Conservation (phyloP, 1,140 invertebrate genomes). For the Cydia amplana region DNA sequence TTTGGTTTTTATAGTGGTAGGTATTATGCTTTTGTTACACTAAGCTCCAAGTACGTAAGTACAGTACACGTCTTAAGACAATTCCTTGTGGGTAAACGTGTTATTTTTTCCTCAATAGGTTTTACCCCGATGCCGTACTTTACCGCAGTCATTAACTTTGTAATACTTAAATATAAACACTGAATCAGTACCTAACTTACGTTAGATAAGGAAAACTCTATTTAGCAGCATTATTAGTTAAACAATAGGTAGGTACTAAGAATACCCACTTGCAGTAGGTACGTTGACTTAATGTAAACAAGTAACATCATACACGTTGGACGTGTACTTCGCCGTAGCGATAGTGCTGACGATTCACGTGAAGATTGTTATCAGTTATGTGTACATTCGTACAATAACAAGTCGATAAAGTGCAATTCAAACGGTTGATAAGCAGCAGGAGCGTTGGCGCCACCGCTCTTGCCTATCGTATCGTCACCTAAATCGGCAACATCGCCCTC, state of each 20-base stretch:
- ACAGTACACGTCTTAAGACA: not conserved
- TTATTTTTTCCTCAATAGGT: slow-evolving; percentile 11
- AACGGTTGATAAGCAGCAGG: slow-evolving; percentile 14
- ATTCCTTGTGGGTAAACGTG: not conserved
- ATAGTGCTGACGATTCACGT: slow-evolving; percentile 30
- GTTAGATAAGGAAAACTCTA: not conserved
- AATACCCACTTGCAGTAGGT: not conserved
- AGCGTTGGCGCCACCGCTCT: slow-evolving; percentile 7
- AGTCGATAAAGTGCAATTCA: slow-evolving; percentile 33
- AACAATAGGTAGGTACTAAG: slow-evolving; percentile 3
- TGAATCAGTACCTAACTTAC: slow-evolving; percentile 1
- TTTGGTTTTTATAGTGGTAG: too few relatives aligned
- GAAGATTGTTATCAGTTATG: slow-evolving; percentile 28
- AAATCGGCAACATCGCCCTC: not conserved
- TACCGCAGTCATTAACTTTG: not conserved
- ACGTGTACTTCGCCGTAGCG: slow-evolving; percentile 10
- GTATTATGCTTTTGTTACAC: not conserved
- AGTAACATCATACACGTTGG: slow-evolving; percentile 14
- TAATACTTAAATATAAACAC: slow-evolving; percentile 3
- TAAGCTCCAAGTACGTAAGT: not conserved
- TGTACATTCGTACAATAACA: slow-evolving; percentile 26
- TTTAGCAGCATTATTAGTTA: not conserved
- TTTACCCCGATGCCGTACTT: slow-evolving; percentile 5
- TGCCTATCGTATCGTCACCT: not conserved
- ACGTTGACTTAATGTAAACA: slow-evolving; percentile 4